Conservation (phyloP, 2,888 invertebrate genomes). For the Hydrotaea cyrtoneurina region DNA sequence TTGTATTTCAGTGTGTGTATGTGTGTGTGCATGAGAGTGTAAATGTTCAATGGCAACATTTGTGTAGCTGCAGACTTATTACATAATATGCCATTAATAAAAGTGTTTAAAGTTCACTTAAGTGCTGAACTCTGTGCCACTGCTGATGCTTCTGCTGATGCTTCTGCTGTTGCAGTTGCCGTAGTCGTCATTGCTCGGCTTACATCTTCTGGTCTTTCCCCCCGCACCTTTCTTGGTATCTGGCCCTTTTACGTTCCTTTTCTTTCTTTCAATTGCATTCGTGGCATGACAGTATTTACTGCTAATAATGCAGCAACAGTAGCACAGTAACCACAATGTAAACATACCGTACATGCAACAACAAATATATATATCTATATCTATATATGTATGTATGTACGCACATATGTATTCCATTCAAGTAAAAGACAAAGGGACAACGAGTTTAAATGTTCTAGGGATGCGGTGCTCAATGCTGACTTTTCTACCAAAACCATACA, state of each 20-base stretch:
- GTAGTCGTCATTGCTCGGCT: neutral
- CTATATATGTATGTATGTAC: neutral
- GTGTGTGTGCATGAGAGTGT: neutral
- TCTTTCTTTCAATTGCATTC: conserved; percentile 22
- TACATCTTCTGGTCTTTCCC: neutral
- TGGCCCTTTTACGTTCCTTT: neutral
- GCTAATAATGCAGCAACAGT: conserved; percentile 33
- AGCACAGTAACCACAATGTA: conserved; percentile 7
- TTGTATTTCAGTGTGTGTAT: neutral
- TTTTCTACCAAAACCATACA: too few relatives aligned
- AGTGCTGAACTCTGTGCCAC: conserved; percentile 51
- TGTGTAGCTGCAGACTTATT: conserved; percentile 58
- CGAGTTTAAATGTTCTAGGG: neutral
- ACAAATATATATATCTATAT: neutral
- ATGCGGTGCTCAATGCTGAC: too few relatives aligned
- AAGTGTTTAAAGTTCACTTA: conserved; percentile 70
- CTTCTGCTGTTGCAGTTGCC: neutral
- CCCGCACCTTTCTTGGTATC: neutral
- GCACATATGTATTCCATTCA: neutral
- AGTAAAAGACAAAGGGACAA: conserved; percentile 12
- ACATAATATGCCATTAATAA: conserved; percentile 68
- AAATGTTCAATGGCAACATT: neutral
- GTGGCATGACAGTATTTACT: neutral
- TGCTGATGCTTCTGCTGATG: neutral
- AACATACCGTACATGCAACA: neutral